phyloP scores from a whole-genome alignment of 2,797 vertebrate genomes.

The Sciurus vulgaris region DNA sequence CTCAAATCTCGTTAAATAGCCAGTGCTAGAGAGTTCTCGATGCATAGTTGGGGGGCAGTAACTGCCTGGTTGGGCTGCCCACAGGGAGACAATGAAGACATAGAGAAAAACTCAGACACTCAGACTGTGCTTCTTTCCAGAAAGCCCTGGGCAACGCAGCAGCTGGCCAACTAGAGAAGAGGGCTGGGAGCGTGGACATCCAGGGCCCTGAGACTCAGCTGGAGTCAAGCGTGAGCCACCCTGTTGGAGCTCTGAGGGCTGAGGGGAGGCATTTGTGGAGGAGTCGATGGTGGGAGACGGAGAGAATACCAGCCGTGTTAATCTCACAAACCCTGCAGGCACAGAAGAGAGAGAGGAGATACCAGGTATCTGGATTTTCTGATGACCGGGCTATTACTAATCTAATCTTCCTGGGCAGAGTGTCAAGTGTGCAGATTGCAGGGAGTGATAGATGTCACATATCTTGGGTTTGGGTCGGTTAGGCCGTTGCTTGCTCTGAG shows the following conservation, averaged over 20 bases:
- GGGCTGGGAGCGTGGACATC: fast-evolving
- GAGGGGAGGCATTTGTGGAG: not conserved
- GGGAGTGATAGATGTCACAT: not conserved
- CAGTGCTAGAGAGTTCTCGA: not conserved
- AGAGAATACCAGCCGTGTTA: fast-evolving
- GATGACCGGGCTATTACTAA: not conserved
- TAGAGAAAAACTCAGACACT: not conserved
- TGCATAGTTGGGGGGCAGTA: fast-evolving
- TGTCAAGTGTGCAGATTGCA: not conserved
- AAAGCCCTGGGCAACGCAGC: not conserved
- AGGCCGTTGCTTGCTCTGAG: not conserved
- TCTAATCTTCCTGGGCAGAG: constrained; percentile 31
- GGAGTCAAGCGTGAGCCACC: not conserved
- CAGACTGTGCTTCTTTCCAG: not conserved
- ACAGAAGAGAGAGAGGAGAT: not conserved
- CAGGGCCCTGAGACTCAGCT: not conserved
- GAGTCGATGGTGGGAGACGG: not conserved
- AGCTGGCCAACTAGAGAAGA: fast-evolving
- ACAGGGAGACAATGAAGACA: not conserved
- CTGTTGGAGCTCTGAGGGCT: fast-evolving
- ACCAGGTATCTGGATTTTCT: not conserved
- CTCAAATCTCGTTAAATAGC: not conserved
- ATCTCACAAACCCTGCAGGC: too few relatives aligned
- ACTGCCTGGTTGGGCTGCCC: not conserved
- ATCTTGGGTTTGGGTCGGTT: constrained; percentile 18